These are phyloP conservation scores for Agrilus cyanescens DNA, from an alignment of 2,888 invertebrate genomes.

Conservation along the genomic window DNA sequence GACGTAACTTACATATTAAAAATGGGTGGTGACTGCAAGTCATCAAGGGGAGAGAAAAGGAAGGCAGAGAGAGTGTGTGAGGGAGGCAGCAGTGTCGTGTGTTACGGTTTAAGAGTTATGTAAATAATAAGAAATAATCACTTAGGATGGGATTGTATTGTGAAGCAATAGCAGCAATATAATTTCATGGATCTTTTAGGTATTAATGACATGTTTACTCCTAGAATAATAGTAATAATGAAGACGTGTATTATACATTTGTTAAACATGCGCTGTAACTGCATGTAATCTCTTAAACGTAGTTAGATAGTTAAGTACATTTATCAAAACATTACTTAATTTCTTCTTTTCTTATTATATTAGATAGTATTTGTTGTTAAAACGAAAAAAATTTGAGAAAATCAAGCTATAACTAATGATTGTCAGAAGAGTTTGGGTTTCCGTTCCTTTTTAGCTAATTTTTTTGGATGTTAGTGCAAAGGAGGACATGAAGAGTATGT, in stretches of 20 bases:
- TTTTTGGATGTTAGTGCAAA: conserved; percentile 1
- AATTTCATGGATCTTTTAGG: conserved; percentile 24
- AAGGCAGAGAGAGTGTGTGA: conserved; percentile 22
- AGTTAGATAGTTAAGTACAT: conserved; percentile 34
- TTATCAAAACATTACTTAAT: conserved; percentile 15
- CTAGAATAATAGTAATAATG: conserved; percentile 16
- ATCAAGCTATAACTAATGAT: too few relatives aligned
- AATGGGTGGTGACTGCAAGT: conserved; percentile 14
- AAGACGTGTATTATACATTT: conserved; percentile 24
- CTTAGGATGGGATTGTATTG: conserved; percentile 31
- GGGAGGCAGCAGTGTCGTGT: conserved; percentile 14
- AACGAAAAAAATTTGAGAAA: conserved; percentile 3
- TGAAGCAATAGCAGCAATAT: conserved; percentile 31
- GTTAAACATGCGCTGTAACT: conserved; percentile 35
- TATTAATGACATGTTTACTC: conserved; percentile 22
- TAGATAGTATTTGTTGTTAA: conserved; percentile 28
- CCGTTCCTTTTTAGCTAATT: not conserved
- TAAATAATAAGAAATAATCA: conserved; percentile 32
- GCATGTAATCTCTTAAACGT: conserved; percentile 32
- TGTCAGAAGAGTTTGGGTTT: not conserved
- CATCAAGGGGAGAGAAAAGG: conserved; percentile 19
- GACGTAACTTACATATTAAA: conserved; percentile 13
- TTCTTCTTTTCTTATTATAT: conserved; percentile 17
- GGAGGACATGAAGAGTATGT: conserved; percentile 6
- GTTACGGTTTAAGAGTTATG: conserved; percentile 19